Evolutionary conservation across 23 tunicate species (phyloP), one percentile per base, ranked within the genome.

Genomic region (Ascidia mentula): DNA sequence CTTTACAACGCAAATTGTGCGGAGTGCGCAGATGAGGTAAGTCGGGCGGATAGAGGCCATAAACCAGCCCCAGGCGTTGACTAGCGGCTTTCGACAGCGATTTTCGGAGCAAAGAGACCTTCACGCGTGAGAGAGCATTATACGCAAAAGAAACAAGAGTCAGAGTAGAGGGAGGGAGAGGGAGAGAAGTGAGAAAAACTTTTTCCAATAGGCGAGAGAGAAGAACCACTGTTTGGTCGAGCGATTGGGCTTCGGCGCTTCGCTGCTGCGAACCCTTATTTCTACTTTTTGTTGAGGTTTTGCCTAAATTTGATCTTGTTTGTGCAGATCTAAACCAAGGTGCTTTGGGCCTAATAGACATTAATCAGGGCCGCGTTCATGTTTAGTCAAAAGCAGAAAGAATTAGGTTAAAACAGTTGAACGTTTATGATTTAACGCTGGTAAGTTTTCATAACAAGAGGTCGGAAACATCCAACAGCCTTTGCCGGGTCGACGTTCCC

Each of bases 61-160:
- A 53, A 53, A 26, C 65, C 28, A 53, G 65, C 65, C 65, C 65
- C 65, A 53, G 65, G 65, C 65, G 65, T 53, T 53, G 65, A 53
- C 65, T 53, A 26, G 65, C 13, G 65, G 65, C 24, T 6, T 20
- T 53, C 65, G 65, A 20, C 65, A 53, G 65, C 65, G 65, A 53
- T 20, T 53, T 28, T 20, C 28, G 28, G 24, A 53, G 28, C 12
- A 53, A 53, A 53, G 65, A 53, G 24, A 28, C 65, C 12, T 6
- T 53, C 65, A 53, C 65, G 65, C 28, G 65, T 53, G 65, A 53
- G 65, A 53, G 65, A 26, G 65, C 13, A 26, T 28, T 20, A 26
- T 53, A 20, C 28, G 12, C 22, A 5, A 53, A 53, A 53, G 65
- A 53, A 53, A 53, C 65, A 53, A 53, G 24, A 26, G 24, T 26